Percentiles rank a stretch among this genome's conserved stretches.
These are phyloP conservation scores for Brenthis ino DNA, from an alignment of 2,888 invertebrate genomes.

Conservation along the genomic window DNA sequence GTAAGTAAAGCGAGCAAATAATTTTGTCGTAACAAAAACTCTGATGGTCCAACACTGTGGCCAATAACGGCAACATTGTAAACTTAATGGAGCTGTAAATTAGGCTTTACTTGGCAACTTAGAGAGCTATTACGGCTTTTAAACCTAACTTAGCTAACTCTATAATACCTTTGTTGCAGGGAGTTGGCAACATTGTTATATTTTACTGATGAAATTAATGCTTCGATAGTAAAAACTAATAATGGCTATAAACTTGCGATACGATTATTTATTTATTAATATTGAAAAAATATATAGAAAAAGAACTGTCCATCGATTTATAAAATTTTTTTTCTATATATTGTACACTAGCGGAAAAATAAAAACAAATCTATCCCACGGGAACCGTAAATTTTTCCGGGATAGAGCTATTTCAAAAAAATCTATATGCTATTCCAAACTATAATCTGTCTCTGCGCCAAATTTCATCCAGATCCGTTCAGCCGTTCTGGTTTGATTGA, in stretches of 20 bases:
- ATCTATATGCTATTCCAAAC: too few relatives aligned
- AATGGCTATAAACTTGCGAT: neutral
- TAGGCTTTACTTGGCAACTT: conserved; percentile 39
- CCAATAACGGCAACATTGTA: conserved; percentile 28
- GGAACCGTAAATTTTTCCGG: too few relatives aligned
- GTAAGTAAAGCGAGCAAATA: neutral
- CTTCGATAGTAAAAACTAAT: neutral
- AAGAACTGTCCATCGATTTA: too few relatives aligned
- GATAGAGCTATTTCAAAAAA: too few relatives aligned
- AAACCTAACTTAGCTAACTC: conserved; percentile 33
- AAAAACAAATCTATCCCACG: too few relatives aligned
- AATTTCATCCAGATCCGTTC: too few relatives aligned
- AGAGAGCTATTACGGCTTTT: conserved; percentile 37
- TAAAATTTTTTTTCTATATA: too few relatives aligned
- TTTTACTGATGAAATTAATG: neutral
- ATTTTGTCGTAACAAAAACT: conserved; percentile 30
- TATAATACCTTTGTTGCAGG: conserved; percentile 22
- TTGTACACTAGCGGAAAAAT: too few relatives aligned
- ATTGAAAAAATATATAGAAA: too few relatives aligned
- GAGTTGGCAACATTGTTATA: conserved; percentile 18
- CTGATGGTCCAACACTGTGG: conserved; percentile 33
- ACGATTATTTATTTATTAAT: neutral
- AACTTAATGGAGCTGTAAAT: conserved; percentile 37
- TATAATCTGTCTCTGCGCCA: too few relatives aligned
- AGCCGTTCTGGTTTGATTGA: too few relatives aligned